These are phyloP conservation scores for Leiothrix lutea DNA, from an alignment of 2,113 vertebrate species.

Conservation along the genomic window DNA sequence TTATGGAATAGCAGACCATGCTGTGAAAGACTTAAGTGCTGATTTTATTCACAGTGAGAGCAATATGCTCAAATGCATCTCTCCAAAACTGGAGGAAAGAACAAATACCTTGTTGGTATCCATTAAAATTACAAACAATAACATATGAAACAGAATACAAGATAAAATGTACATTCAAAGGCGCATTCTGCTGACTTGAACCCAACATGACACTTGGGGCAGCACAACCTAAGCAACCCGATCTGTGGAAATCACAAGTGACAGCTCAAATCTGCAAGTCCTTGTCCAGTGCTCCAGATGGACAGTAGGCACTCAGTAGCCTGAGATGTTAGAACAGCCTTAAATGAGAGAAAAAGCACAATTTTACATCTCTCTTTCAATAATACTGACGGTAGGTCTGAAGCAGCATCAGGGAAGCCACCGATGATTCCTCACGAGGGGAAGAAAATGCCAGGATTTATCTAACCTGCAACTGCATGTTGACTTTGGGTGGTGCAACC, in stretches of 20 bases:
- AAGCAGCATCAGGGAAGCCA: neutral
- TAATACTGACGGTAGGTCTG: neutral
- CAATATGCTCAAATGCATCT: slow-evolving; percentile 31
- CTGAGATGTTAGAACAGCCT: neutral
- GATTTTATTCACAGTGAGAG: slow-evolving; percentile 60
- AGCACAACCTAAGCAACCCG: neutral
- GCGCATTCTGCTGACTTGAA: neutral
- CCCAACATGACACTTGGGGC: neutral
- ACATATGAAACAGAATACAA: neutral
- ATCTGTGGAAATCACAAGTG: neutral
- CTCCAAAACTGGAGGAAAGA: slow-evolving; percentile 36
- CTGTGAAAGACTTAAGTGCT: neutral
- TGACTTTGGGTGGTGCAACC: neutral
- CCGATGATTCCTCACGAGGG: rapidly evolving
- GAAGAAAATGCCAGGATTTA: neutral
- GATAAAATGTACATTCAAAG: neutral
- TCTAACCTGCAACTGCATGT: neutral
- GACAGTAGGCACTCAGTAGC: neutral
- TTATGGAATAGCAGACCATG: neutral
- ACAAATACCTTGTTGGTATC: neutral
- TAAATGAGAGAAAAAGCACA: neutral
- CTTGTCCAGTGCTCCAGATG: neutral
- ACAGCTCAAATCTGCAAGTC: neutral
- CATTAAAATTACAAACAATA: neutral
- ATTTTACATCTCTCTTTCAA: neutral